These are phyloP conservation scores for Pteria penguin DNA, from an alignment of 2,888 invertebrate species.

Conservation along the genomic window DNA sequence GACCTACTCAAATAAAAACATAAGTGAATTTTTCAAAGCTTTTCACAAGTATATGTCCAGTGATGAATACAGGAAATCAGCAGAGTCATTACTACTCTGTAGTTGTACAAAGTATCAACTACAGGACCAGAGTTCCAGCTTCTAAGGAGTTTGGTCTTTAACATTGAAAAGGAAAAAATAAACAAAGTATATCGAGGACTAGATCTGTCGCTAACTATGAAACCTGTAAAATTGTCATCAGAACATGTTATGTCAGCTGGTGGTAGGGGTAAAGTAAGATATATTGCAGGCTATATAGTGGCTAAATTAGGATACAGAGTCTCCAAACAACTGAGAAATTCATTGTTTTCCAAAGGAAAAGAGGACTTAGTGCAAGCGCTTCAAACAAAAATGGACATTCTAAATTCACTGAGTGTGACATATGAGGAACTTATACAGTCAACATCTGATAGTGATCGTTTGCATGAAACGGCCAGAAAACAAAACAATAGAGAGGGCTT, in stretches of 20 bases:
- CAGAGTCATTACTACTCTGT: no score
- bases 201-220: no score
- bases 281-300: not conserved
- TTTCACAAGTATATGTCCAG: no score
- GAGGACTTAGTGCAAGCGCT: not conserved
- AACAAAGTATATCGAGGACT: no score
- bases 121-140: no score
- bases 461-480: slow-evolving; percentile 17
- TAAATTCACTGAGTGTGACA: not conserved
- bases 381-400: not conserved
- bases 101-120: no score
- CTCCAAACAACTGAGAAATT: not conserved
- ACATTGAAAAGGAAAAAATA: no score
- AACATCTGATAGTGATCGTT: not conserved
- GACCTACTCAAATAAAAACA: no score
- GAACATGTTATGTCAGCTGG: not conserved
- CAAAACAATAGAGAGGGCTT: slow-evolving; percentile 25
- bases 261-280: not conserved
- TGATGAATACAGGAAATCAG: no score
- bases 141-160: no score
- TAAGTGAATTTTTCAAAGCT: no score
- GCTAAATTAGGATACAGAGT: not conserved
- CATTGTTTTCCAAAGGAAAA: not conserved
- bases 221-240: no score
- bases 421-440: not conserved